Conservation (phyloP, 2,888 invertebrate species). For the Lymantria dispar region DNA sequence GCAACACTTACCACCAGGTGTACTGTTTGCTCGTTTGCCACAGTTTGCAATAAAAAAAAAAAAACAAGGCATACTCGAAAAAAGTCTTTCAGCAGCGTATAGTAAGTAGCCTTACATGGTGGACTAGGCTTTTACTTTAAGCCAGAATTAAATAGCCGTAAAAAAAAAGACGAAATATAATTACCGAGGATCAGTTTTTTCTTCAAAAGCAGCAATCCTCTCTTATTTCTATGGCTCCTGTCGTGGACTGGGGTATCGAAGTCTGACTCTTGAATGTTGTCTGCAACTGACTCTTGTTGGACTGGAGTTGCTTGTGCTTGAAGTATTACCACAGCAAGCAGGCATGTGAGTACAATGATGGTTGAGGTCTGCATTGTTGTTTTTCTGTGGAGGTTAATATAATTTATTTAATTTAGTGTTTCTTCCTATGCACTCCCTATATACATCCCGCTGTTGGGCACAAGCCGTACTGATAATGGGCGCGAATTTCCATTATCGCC, state of each 20-base stretch:
- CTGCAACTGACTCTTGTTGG: constrained; percentile 34
- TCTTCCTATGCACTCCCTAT: too few relatives aligned
- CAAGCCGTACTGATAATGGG: too few relatives aligned
- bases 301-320: constrained; percentile 34
- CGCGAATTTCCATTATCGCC: too few relatives aligned
- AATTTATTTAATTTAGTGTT: neutral
- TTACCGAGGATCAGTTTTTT: constrained; percentile 74
- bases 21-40: too few relatives aligned
- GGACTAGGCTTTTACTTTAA: neutral
- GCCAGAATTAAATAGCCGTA: neutral
- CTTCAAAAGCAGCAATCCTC: constrained; percentile 66
- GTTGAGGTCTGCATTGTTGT: constrained; percentile 68
- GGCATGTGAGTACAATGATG: constrained; percentile 63
- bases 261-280: constrained; percentile 46
- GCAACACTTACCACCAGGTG: too few relatives aligned
- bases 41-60: too few relatives aligned
- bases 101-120: neutral
- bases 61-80: too few relatives aligned
- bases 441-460: too few relatives aligned
- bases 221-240: constrained; percentile 63
- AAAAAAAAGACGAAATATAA: constrained; percentile 1
- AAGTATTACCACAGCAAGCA: constrained; percentile 59
- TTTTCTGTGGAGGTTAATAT: constrained; percentile 3
- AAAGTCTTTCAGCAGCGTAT: too few relatives aligned
- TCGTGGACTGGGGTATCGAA: constrained; percentile 57